phyloP scores from a whole-genome alignment of 1,140 invertebrate genomes.

The Hetaerina americana region DNA sequence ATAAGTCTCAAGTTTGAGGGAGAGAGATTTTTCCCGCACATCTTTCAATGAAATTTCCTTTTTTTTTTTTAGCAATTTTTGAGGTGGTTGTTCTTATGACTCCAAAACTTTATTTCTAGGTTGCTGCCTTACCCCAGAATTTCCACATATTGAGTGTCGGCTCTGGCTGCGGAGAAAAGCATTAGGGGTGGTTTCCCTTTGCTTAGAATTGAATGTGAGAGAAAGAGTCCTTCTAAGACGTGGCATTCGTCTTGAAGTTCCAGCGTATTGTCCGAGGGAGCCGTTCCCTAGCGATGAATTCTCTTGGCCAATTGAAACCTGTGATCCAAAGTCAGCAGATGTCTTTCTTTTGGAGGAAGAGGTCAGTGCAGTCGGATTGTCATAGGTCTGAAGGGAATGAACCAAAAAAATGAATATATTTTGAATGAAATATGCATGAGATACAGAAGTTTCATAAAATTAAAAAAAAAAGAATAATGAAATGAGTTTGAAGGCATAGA shows the following conservation, averaged over 20 bases:
- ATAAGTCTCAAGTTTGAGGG: too few relatives aligned
- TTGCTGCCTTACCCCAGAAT: background rate
- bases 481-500: too few relatives aligned
- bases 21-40: too few relatives aligned
- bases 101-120: too few relatives aligned
- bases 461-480: too few relatives aligned
- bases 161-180: background rate
- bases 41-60: too few relatives aligned
- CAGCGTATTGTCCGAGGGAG: background rate
- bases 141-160: background rate
- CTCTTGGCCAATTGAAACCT: background rate
- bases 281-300: background rate
- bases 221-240: background rate
- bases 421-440: background rate
- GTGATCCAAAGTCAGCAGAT: background rate
- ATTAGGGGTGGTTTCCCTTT: background rate
- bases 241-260: background rate
- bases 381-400: conserved; percentile 8
- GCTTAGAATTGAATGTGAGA: background rate
- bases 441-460: too few relatives aligned
- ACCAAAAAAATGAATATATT: background rate
- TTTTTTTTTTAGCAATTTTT: too few relatives aligned
- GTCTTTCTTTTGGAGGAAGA: background rate
- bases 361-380: background rate
- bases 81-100: too few relatives aligned